phyloP scores from a whole-genome alignment of 1,140 invertebrate genomes.

The Drosophila parvula region DNA sequence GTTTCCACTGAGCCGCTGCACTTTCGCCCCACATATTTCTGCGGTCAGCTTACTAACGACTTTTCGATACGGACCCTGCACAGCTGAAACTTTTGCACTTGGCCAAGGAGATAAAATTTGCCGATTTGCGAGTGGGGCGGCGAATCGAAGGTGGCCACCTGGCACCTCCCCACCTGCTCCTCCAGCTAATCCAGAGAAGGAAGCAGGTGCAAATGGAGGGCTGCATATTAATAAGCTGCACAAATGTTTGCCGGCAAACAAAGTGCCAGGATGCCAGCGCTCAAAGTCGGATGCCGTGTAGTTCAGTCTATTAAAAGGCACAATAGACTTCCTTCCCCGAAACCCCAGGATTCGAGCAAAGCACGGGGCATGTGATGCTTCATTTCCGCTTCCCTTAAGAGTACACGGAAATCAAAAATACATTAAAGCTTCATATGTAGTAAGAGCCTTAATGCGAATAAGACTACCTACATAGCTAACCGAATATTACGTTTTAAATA shows the following conservation, averaged over 20 bases:
- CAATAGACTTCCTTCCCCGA: slow-evolving; percentile 55
- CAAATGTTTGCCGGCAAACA: slow-evolving; percentile 73
- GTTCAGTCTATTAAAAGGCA: slow-evolving; percentile 74
- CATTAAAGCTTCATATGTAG: no score
- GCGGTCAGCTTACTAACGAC: slow-evolving; percentile 79
- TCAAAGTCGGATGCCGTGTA: slow-evolving; percentile 37
- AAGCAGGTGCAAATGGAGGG: slow-evolving; percentile 19
- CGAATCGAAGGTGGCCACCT: background rate
- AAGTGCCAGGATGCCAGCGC: slow-evolving; percentile 48
- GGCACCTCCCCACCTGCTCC: slow-evolving; percentile 57
- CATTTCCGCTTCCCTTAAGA: slow-evolving; percentile 38
- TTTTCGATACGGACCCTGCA: slow-evolving; percentile 69
- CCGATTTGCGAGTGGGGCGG: slow-evolving; percentile 49
- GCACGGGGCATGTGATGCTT: slow-evolving; percentile 42
- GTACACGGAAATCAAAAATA: background rate
- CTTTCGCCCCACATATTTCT: slow-evolving; percentile 57
- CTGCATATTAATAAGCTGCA: slow-evolving; percentile 77
- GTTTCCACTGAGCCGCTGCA: slow-evolving; percentile 33
- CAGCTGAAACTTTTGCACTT: slow-evolving; percentile 63
- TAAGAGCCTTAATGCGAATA: background rate
- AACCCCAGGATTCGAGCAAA: background rate
- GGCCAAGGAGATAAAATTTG: slow-evolving; percentile 70
- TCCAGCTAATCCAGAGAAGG: slow-evolving; percentile 40
- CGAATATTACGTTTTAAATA: background rate
- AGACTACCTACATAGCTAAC: background rate